A percentile compares a stretch with the other conserved stretches of the same genome.
Conservation (phyloP, 2,113 vertebrate genomes). For the Symphodus melops region DNA sequence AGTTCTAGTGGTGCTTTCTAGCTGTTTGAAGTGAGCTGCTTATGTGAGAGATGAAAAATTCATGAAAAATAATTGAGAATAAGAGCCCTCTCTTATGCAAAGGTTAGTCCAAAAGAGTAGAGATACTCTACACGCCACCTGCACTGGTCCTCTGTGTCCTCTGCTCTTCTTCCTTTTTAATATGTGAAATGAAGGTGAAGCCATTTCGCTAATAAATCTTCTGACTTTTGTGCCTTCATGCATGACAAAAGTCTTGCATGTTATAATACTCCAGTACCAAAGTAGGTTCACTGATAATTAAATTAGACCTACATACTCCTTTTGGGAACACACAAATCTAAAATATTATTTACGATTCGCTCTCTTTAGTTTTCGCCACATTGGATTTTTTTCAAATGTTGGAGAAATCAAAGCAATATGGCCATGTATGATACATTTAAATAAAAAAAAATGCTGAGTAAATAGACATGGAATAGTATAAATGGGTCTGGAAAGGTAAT, state of each 20-base stretch:
- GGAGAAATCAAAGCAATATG: conserved; percentile 25
- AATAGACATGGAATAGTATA: conserved; percentile 72
- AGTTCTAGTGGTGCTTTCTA: conserved; percentile 50
- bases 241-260: neutral
- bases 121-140: conserved; percentile 24
- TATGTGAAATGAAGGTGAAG: neutral
- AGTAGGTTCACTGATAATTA: neutral
- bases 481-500: conserved; percentile 67
- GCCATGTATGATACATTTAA: conserved; percentile 55
- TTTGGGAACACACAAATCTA: neutral
- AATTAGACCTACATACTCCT: neutral
- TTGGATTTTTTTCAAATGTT: conserved; percentile 38
- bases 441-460: conserved; percentile 62
- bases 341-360: conserved; percentile 1
- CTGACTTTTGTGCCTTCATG: neutral
- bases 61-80: conserved; percentile 58
- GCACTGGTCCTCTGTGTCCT: neutral
- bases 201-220: neutral
- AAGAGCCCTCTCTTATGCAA: conserved; percentile 28
- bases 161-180: neutral
- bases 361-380: conserved; percentile 2
- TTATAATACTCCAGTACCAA: neutral
- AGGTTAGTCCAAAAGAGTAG: conserved; percentile 33
- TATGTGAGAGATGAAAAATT: conserved; percentile 56
- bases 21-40: conserved; percentile 61